Base-by-base conservation (phyloP, 2,113 vertebrate species). In the Chaetodon trifascialis region DNA sequence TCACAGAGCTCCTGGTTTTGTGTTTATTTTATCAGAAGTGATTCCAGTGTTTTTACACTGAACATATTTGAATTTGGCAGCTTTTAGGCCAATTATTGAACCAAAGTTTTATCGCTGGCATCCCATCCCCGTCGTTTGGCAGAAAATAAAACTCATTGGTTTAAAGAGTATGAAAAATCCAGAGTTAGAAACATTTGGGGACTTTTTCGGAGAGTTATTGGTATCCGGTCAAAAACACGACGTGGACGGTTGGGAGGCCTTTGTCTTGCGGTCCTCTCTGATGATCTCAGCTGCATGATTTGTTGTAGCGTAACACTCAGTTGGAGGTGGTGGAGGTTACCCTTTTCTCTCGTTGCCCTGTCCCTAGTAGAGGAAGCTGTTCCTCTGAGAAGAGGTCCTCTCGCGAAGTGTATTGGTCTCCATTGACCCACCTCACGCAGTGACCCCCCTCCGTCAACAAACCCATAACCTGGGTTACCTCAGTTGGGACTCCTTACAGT, bases 401-500 rank as follows among this genome's bases (percentile, higher is more conserved):
- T 84, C 59, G 82, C 67, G 7, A 21, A 52, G 73, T 60, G 30
- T 38, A 2, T 17, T 70, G 58, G 38, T 69, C 46, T 72, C 73
- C 0, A 16, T 15, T 76, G 65, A 75, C 52, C 36, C 55, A 11
- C 19, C 44, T 64, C n/a, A 0, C 83, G 74, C 68, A 72, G 66
- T 49, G 14, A 21, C 38, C 47, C 64, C 38, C 68, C 59, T 67
- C 64, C 66, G 51, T 21, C 38, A 12, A 16, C 42, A 68, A 68
- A 75, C 34, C 76, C 51, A 44, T 82, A 73, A 75, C 69, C 70
- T 54, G 73, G 58, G 83, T 76, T 73, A 69, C 73, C 64, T 83
- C 79, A 90, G 84, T 12, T 59, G 81, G 76, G 84, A 84, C 68
- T 82, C 58, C 60, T 79, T 30, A 52, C 78, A 15, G 67, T 89